Percentiles rank a stretch among this genome's conserved stretches.
phyloP scores from a whole-genome alignment of 1,140 invertebrate species.

The Anastrepha ludens region DNA sequence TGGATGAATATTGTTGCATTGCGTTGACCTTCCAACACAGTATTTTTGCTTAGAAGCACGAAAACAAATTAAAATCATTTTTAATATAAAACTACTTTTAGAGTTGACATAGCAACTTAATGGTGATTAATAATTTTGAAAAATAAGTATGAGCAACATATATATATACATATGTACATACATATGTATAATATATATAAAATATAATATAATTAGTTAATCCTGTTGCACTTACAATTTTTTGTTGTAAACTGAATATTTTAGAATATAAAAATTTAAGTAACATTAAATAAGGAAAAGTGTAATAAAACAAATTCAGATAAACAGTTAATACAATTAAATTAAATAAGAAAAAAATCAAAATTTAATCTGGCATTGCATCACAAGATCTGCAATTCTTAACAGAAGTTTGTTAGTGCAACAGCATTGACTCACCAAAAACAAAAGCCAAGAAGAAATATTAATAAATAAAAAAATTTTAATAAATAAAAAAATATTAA shows the following conservation, averaged over 20 bases:
- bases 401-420: background rate
- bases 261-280: no score
- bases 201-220: background rate
- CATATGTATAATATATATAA: no score
- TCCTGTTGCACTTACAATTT: conserved; percentile 10
- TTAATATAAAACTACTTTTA: background rate
- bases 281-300: no score
- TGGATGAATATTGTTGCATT: no score
- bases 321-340: no score
- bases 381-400: no score
- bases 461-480: background rate
- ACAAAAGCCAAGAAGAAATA: background rate
- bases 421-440: background rate
- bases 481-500: background rate
- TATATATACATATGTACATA: no score
- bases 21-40: background rate
- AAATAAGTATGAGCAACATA: conserved; percentile 11
- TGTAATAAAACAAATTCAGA: no score
- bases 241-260: background rate
- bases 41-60: conserved; percentile 8
- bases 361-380: no score
- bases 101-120: background rate
- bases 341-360: no score
- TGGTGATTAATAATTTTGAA: conserved; percentile 10
- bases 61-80: background rate